Evolutionary conservation across 30 jellyfish, hydroid and myxozoan species (phyloP), one percentile per base, ranked within the genome.

Genomic region (Aurelia aurita complex sp. Pacific): DNA sequence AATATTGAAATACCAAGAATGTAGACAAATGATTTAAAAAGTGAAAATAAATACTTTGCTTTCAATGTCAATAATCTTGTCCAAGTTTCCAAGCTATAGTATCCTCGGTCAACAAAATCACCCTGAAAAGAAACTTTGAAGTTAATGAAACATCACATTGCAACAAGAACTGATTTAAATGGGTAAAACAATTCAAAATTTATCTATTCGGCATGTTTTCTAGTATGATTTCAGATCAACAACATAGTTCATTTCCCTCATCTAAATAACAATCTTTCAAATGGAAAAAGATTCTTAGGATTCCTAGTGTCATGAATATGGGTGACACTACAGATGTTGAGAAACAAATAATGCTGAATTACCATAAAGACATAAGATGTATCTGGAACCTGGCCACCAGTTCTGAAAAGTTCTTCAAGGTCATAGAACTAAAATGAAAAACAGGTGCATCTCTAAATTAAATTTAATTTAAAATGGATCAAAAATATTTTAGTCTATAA

Each of bases 361-460:
- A 95, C 99, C 98, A 95, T 89, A 77, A 95, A 95, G 17, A 95
- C 82, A 73, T 95, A 95, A 52, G 87, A 79, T 60, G 99, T 95
- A 66, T 95, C 99, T 46, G 99, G 99, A 35, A 95, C 96, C 74
- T 95, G 98, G 67, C 99, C 99, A 57, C 99, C 95, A 54, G 98
- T 95, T 54, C 94, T 95, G 77, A 95, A 95, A 63, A 95, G 85
- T 43, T 95, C 99, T 63, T 95, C 99, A 23, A 95, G 93, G 67
- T 95, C 99, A 86, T 95, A 90, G 90, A 85, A 95, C 99, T 95
- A 29, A 33, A 79, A 46, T 19, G 59, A 81, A 40, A 65, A 0
- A 0, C 12, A 43, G 54, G 1, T 3, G 57, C 14, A 46, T 5
- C 57, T 46, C 57, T 46, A 0, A 40, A 40, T 3, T 46, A 46